These are phyloP conservation scores for Mycteria americana DNA, from an alignment of 2,797 vertebrate species.

Conservation along the genomic window DNA sequence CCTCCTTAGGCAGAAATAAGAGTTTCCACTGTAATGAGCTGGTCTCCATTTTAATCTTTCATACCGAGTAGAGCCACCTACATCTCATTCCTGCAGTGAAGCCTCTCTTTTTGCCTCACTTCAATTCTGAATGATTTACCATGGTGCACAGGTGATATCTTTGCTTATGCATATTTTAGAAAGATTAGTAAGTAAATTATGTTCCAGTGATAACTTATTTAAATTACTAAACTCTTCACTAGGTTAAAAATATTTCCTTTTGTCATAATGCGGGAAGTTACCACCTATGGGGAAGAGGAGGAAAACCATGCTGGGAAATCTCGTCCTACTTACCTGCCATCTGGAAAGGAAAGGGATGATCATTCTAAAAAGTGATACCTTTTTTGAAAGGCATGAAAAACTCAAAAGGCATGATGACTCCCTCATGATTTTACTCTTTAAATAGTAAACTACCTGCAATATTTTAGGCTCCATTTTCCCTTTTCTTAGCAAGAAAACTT, in stretches of 20 bases:
- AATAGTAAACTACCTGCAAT: neutral
- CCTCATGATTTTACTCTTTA: neutral
- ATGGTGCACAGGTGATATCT: neutral
- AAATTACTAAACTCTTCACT: neutral
- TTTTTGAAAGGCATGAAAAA: neutral
- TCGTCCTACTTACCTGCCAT: neutral
- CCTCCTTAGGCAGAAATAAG: neutral
- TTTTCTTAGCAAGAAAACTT: neutral
- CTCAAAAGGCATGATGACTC: neutral
- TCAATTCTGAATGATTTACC: neutral
- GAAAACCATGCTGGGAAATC: neutral
- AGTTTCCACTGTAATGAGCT: neutral
- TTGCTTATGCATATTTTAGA: neutral
- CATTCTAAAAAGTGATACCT: neutral
- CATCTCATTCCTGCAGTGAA: neutral
- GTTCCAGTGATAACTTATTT: neutral
- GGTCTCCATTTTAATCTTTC: neutral
- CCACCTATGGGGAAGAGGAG: neutral
- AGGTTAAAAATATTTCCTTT: neutral
- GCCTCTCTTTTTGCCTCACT: neutral
- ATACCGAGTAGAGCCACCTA: neutral
- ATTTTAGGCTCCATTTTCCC: neutral
- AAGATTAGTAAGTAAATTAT: neutral
- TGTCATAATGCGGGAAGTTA: neutral
- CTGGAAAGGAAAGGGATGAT: neutral